These are phyloP conservation scores for Eristalinus sepulchralis DNA, from an alignment of 2,888 invertebrate genomes.

Conservation along the genomic window DNA sequence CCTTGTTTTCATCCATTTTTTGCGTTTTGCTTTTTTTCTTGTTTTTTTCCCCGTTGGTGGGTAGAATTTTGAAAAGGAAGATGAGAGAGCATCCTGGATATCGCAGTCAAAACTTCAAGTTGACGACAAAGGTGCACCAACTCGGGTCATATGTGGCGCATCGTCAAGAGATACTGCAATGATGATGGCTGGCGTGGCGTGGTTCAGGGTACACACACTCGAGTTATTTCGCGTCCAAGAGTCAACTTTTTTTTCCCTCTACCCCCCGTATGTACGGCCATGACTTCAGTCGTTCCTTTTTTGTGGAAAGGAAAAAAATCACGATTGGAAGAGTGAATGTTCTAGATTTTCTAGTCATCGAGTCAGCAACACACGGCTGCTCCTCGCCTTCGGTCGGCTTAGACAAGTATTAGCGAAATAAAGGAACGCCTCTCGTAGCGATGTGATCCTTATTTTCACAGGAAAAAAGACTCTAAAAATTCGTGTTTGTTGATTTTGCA, in stretches of 20 bases:
- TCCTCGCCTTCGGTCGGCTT: slow-evolving; percentile 49
- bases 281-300: slow-evolving; percentile 7
- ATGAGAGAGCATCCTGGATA: slow-evolving; percentile 52
- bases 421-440: slow-evolving; percentile 52
- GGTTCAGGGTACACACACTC: slow-evolving; percentile 23
- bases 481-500: slow-evolving; percentile 66
- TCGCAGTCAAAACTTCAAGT: slow-evolving; percentile 66
- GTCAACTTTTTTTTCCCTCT: slow-evolving; percentile 30
- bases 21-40: slow-evolving; percentile 9
- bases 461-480: slow-evolving; percentile 13
- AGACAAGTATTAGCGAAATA: slow-evolving; percentile 58
- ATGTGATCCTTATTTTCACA: slow-evolving; percentile 58
- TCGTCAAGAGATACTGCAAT: slow-evolving; percentile 18
- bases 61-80: slow-evolving; percentile 32
- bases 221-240: slow-evolving; percentile 48
- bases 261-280: slow-evolving; percentile 7
- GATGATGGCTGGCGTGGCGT: not conserved
- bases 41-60: not conserved
- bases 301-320: slow-evolving; percentile 19
- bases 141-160: not conserved
- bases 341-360: slow-evolving; percentile 67
- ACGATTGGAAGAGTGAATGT: slow-evolving; percentile 57
- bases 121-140: slow-evolving; percentile 62
- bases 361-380: slow-evolving; percentile 54
- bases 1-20: slow-evolving; percentile 32